Evolutionary conservation across 2,888 invertebrate species (phyloP).

Genomic region (Epirrhoe alternata): DNA sequence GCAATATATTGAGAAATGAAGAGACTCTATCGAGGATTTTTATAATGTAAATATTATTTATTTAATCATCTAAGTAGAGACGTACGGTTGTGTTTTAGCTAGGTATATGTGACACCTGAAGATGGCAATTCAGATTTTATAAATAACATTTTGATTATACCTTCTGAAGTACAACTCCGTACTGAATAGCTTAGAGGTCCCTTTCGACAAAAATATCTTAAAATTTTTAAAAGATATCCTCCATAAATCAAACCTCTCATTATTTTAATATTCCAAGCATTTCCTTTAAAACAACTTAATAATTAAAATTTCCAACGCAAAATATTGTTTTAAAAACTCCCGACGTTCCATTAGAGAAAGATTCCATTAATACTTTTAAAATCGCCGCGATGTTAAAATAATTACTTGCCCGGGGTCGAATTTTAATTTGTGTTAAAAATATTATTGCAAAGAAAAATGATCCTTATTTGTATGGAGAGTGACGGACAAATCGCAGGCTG

Average conservation of each 20-base stretch:
- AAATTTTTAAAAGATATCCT: background rate
- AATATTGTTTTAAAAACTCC: conserved; percentile 47
- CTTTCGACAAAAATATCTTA: background rate
- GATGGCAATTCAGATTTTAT: too few species aligned
- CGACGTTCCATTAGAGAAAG: conserved; percentile 59
- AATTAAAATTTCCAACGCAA: conserved; percentile 38
- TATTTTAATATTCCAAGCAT: conserved; percentile 23
- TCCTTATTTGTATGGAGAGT: conserved; percentile 12
- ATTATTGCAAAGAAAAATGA: conserved; percentile 7
- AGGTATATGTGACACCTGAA: too few species aligned
- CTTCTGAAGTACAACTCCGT: too few species aligned
- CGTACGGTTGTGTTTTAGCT: too few species aligned
- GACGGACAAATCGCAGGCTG: conserved; percentile 5
- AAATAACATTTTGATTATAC: too few species aligned
- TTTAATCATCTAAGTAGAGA: too few species aligned
- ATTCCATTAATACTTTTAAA: conserved; percentile 68
- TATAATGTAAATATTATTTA: too few species aligned
- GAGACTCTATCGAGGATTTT: background rate
- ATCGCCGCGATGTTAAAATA: conserved; percentile 60
- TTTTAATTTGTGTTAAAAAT: conserved; percentile 44
- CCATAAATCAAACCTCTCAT: conserved; percentile 1
- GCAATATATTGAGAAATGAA: conserved; percentile 9
- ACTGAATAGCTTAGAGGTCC: background rate
- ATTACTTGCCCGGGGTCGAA: conserved; percentile 52
- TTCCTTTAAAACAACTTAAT: conserved; percentile 43